A percentile compares a stretch with the other conserved stretches of the same genome.
phyloP scores from a whole-genome alignment of 2,113 vertebrate species.

The Oryzias melastigma region DNA sequence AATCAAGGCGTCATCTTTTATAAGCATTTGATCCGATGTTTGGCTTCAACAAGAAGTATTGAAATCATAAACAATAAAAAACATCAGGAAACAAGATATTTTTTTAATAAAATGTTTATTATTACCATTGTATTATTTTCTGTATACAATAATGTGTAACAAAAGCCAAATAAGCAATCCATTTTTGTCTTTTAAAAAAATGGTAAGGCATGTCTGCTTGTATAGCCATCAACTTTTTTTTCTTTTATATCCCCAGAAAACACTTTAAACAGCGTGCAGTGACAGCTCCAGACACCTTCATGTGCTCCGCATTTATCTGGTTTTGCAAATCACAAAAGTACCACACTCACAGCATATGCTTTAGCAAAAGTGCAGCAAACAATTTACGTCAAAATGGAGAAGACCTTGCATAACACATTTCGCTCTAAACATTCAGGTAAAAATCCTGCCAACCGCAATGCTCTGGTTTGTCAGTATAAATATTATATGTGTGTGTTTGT shows the following conservation, averaged over 20 bases:
- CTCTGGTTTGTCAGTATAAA: too few species aligned
- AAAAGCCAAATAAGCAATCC: slow-evolving; percentile 81
- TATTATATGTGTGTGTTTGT: too few species aligned
- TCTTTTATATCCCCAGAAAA: slow-evolving; percentile 43
- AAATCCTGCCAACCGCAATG: slow-evolving; percentile 8
- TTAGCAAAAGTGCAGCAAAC: slow-evolving; percentile 69
- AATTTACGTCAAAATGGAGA: slow-evolving; percentile 59
- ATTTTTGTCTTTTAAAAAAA: slow-evolving; percentile 73
- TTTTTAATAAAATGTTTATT: slow-evolving; percentile 77
- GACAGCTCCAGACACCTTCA: slow-evolving; percentile 43
- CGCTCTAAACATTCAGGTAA: slow-evolving; percentile 44
- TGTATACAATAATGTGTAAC: slow-evolving; percentile 82
- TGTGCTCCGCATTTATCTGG: slow-evolving; percentile 56
- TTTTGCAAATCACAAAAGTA: slow-evolving; percentile 61
- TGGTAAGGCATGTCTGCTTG: slow-evolving; percentile 81
- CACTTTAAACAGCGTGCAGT: slow-evolving; percentile 59
- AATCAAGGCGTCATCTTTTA: too few species aligned
- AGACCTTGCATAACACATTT: slow-evolving; percentile 63
- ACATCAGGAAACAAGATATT: neutral
- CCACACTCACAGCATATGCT: slow-evolving; percentile 63
- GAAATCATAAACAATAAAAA: slow-evolving; percentile 13
- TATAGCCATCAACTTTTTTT: slow-evolving; percentile 56
- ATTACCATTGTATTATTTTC: slow-evolving; percentile 73
- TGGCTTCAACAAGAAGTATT: neutral
- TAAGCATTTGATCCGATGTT: too few species aligned